phyloP scores from a whole-genome alignment of 2,888 invertebrate genomes.

The Cantharis flavilabris region DNA sequence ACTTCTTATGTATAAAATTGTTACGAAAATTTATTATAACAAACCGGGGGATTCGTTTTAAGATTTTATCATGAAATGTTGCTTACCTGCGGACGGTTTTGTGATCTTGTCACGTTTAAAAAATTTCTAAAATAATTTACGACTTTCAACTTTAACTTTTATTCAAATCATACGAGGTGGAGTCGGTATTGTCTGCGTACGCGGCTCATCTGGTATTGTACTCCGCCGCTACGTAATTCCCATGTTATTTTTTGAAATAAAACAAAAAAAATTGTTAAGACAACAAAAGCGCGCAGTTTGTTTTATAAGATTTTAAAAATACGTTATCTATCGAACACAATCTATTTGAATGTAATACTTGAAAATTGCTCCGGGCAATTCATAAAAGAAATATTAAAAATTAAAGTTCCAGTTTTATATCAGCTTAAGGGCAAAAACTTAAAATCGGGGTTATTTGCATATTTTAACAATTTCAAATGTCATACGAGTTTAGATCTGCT shows the following conservation, averaged over 20 bases:
- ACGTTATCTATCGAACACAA: conserved; percentile 34
- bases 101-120: background rate
- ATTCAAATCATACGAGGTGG: background rate
- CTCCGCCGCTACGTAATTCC: background rate
- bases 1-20: background rate
- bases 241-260: background rate
- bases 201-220: too few relatives aligned
- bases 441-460: conserved; percentile 42
- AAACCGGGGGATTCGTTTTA: background rate
- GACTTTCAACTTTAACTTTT: background rate
- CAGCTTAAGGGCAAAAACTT: conserved; percentile 33
- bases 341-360: conserved; percentile 14
- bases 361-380: conserved; percentile 26
- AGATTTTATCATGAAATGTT: background rate
- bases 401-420: conserved; percentile 36
- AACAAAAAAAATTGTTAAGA: background rate
- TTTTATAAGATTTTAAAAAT: conserved; percentile 36
- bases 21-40: conserved; percentile 1
- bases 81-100: conserved; percentile 2
- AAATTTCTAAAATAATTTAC: background rate
- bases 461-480: conserved; percentile 43
- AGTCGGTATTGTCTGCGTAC: background rate
- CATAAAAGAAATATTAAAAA: conserved; percentile 45
- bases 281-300: background rate
- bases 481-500: conserved; percentile 28